These are phyloP conservation scores for Prostheceraeus crozeri DNA, from an alignment of 2,888 invertebrate genomes.

Conservation along the genomic window DNA sequence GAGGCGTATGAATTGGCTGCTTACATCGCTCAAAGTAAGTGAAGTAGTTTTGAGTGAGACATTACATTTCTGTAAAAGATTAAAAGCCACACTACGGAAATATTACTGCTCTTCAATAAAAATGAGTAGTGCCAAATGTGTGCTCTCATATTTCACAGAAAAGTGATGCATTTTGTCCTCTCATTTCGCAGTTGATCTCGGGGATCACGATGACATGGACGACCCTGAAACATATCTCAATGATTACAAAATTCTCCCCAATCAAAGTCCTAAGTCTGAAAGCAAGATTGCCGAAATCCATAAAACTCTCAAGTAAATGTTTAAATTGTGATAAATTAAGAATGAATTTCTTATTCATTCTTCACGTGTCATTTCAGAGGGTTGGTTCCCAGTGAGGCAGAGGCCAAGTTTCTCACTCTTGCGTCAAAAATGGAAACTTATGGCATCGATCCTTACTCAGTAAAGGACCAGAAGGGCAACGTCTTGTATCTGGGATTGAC, in stretches of 20 bases:
- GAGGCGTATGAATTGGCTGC: slow-evolving; percentile 77
- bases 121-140: too few species aligned
- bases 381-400: slow-evolving; percentile 63
- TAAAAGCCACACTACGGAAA: too few species aligned
- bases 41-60: too few species aligned
- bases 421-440: slow-evolving; percentile 87
- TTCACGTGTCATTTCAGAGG: slow-evolving; percentile 10
- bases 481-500: slow-evolving; percentile 88
- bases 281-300: slow-evolving; percentile 86
- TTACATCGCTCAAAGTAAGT: slow-evolving; percentile 80
- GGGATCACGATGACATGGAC: slow-evolving; percentile 80
- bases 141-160: too few species aligned
- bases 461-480: slow-evolving; percentile 89
- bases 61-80: too few species aligned
- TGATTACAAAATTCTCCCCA: slow-evolving; percentile 78
- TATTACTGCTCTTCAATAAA: too few species aligned
- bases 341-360: neutral
- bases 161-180: too few species aligned
- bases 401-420: slow-evolving; percentile 79
- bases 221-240: slow-evolving; percentile 81
- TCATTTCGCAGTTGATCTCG: slow-evolving; percentile 78
- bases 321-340: slow-evolving; percentile 15
- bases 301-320: slow-evolving; percentile 65
- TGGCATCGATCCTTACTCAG: slow-evolving; percentile 93
- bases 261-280: slow-evolving; percentile 83